Evolutionary conservation across 2,797 vertebrate genomes (phyloP).

Genomic region (Diceros bicornis): DNA sequence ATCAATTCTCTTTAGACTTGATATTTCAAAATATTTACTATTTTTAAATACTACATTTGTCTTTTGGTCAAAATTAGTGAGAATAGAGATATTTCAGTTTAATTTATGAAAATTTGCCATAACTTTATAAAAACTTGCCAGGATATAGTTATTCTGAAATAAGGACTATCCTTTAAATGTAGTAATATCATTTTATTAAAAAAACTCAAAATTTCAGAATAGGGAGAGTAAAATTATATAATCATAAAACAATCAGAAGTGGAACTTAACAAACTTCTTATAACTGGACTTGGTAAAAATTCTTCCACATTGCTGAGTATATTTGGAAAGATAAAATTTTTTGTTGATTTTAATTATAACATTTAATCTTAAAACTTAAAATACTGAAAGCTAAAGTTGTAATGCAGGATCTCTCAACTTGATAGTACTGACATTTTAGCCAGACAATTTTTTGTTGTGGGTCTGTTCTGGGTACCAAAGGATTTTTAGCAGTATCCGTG

Average conservation of each 20-base stretch:
- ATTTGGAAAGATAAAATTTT: not conserved
- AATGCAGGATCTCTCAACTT: not conserved
- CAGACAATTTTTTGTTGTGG: not conserved
- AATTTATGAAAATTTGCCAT: not conserved
- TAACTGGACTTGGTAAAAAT: constrained; percentile 22
- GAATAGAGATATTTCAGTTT: not conserved
- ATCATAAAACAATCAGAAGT: not conserved
- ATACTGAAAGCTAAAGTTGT: not conserved
- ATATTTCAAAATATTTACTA: constrained; percentile 8
- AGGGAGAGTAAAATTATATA: not conserved
- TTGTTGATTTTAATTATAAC: not conserved
- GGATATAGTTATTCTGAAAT: not conserved
- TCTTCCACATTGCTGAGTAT: not conserved
- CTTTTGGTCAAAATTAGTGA: not conserved
- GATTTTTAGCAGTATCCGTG: not conserved
- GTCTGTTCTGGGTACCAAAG: not conserved
- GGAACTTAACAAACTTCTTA: not conserved
- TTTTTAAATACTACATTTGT: not conserved
- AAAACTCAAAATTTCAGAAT: not conserved
- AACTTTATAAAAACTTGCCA: not conserved
- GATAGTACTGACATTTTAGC: not conserved
- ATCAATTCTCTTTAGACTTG: not conserved
- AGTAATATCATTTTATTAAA: not conserved
- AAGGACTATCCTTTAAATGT: not conserved
- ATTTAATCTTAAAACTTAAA: constrained; percentile 2